Conservation (phyloP, 2,888 invertebrate genomes). For the Bruchidius siliquastri region DNA sequence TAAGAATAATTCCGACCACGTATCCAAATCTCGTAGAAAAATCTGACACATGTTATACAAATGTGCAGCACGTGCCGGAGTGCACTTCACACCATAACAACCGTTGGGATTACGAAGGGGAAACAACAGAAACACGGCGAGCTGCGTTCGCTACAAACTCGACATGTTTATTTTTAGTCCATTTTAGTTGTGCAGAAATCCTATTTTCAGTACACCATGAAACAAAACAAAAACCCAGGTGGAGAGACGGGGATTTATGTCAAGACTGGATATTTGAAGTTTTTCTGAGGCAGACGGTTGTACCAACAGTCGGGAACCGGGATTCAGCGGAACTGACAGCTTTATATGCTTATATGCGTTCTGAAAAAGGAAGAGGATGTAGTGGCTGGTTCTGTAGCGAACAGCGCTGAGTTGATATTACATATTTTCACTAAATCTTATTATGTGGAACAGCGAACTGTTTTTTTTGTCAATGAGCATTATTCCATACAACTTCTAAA, state of each 20-base stretch:
- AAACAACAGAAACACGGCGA: background rate
- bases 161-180: slow-evolving; percentile 15
- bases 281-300: background rate
- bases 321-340: background rate
- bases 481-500: too few species aligned
- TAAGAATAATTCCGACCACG: background rate
- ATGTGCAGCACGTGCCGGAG: background rate
- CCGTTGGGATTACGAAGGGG: background rate
- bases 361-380: background rate
- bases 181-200: slow-evolving; percentile 19
- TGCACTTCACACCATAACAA: background rate
- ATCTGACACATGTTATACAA: background rate
- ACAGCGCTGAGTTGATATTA: too few species aligned
- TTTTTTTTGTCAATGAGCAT: too few species aligned
- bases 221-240: slow-evolving; percentile 8
- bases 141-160: slow-evolving; percentile 2
- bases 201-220: slow-evolving; percentile 12
- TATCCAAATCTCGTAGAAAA: background rate
- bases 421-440: too few species aligned
- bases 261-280: background rate
- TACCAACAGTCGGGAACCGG: background rate
- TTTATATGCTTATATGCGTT: background rate
- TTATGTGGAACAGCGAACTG: too few species aligned
- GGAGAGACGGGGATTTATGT: slow-evolving; percentile 2
- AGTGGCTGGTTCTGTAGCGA: background rate